These are phyloP conservation scores for Triplophysa bombifrons DNA, from an alignment of 2,797 vertebrate species.

Conservation along the genomic window DNA sequence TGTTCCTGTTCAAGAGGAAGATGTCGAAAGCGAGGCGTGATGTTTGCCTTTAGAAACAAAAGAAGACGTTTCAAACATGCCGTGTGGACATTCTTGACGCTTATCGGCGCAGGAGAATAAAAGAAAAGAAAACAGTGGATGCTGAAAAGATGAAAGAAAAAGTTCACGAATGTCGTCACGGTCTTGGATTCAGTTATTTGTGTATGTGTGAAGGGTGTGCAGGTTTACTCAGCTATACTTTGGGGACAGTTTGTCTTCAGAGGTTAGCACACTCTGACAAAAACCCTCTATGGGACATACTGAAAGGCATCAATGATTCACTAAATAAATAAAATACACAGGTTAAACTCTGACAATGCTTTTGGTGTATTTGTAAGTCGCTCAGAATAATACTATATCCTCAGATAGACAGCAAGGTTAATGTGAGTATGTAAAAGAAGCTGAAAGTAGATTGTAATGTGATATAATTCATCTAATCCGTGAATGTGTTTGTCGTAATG, in stretches of 20 bases:
- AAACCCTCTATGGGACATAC: neutral
- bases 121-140: slow-evolving; percentile 22
- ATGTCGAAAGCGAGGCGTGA: slow-evolving; percentile 5
- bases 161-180: slow-evolving; percentile 17
- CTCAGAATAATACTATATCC: neutral
- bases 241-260: neutral
- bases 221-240: slow-evolving; percentile 6
- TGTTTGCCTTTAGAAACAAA: slow-evolving; percentile 24
- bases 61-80: slow-evolving; percentile 13
- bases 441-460: neutral
- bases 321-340: neutral
- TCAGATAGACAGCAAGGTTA: neutral
- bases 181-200: slow-evolving; percentile 6
- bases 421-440: neutral
- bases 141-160: slow-evolving; percentile 25
- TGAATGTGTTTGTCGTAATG: neutral
- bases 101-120: slow-evolving; percentile 19
- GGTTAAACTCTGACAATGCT: neutral
- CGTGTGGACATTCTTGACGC: slow-evolving; percentile 33
- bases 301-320: neutral
- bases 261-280: neutral
- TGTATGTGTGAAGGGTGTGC: neutral
- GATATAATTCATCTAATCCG: neutral
- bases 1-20: slow-evolving; percentile 15
- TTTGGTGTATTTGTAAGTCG: neutral